Evolutionary conservation across 2,797 vertebrate genomes (phyloP).

Genomic region (Hyperoplus lanceolatus): DNA sequence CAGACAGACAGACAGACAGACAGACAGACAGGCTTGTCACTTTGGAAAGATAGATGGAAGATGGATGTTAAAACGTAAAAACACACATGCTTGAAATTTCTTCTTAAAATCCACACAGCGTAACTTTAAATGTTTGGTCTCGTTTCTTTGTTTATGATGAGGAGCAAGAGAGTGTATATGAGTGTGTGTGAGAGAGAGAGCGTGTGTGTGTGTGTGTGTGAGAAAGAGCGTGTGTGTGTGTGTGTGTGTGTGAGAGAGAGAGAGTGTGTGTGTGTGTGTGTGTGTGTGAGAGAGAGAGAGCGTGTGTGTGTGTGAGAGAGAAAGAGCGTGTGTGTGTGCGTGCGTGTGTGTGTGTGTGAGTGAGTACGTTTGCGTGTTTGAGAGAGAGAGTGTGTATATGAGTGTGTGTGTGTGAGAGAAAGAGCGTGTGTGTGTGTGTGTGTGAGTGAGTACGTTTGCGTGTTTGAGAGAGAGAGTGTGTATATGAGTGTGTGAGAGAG

Average conservation of each 20-base stretch:
- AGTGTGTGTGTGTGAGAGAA: not conserved
- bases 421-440: not conserved
- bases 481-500: not conserved
- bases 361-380: too few relatives aligned
- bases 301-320: not conserved
- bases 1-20: too few relatives aligned
- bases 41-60: too few relatives aligned
- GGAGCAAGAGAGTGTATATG: too few relatives aligned
- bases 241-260: too few relatives aligned
- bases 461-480: constrained; percentile 13
- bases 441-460: not conserved
- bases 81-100: constrained; percentile 19
- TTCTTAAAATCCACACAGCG: constrained; percentile 51
- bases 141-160: not conserved
- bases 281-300: not conserved
- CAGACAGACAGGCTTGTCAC: too few relatives aligned
- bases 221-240: not conserved
- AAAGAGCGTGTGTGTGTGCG: too few relatives aligned
- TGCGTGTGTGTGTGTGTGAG: too few relatives aligned
- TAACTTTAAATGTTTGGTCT: constrained; percentile 44
- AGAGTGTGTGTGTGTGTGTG: not conserved
- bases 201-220: not conserved
- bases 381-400: not conserved
- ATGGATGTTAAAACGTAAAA: constrained; percentile 23
- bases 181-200: too few relatives aligned